These are phyloP conservation scores for Macquaria australasica DNA, from an alignment of 2,113 vertebrate species.

Conservation along the genomic window DNA sequence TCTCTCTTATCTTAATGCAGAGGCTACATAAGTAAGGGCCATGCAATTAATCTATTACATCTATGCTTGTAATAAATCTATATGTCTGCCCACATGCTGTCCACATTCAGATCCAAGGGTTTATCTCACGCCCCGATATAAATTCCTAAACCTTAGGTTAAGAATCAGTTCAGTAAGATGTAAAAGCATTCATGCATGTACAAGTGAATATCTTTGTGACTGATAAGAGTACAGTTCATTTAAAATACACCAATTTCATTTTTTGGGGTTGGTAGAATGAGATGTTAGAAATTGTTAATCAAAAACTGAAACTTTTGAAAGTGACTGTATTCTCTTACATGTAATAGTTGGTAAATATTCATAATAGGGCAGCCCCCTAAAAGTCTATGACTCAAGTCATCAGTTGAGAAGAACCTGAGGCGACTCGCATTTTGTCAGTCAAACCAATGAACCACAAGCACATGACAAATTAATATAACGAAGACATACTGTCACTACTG, in stretches of 20 bases:
- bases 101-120: not conserved
- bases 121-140: not conserved
- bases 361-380: not conserved
- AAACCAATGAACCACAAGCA: not conserved
- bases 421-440: not conserved
- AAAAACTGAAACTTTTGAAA: not conserved
- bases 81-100: not conserved
- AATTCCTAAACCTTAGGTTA: not conserved
- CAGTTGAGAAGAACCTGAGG: not conserved
- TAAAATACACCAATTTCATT: not conserved
- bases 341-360: not conserved
- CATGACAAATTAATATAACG: not conserved
- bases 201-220: not conserved
- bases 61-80: not conserved
- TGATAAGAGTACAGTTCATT: not conserved
- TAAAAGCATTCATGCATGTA: not conserved
- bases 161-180: not conserved
- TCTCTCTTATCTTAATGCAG: not conserved
- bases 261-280: not conserved
- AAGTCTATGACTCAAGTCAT: not conserved
- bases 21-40: not conserved
- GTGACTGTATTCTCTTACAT: not conserved
- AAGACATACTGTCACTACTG: not conserved
- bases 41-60: not conserved
- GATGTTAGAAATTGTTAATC: not conserved